Base-by-base conservation (phyloP, 2,797 vertebrate species). In the Oreochromis mossambicus region DNA sequence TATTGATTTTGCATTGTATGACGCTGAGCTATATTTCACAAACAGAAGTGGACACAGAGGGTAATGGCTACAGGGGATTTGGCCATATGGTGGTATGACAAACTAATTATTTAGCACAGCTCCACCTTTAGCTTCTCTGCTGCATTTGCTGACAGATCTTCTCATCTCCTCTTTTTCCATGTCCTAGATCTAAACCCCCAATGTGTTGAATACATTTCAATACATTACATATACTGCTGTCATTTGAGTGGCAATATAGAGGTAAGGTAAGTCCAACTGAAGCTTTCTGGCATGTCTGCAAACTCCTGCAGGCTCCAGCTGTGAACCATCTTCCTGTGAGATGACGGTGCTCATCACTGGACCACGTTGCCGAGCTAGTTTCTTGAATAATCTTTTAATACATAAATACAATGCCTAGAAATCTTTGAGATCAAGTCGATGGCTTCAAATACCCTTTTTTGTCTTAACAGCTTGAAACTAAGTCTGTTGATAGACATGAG, bases 1-100 rank as follows among this genome's bases (percentile, higher is more conserved):
- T 86, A 93, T 93, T 91, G 94, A 93, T 93, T 92, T 91, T 81
- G 82, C 76, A 89, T 89, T 84, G 89, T 77, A 84, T 82, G 88
- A 90, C 83, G 52, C 82, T 76, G 85, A 83, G 83, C 76, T 66
- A 24, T 77, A 56, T 76, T 84, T 88, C 79, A 84, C 78, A 50
- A 79, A 79, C 80, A 87, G 73, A 83, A 79, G 32, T 75, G 61
- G 81, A 82, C 76, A 36, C 70, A 50, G 78, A 48, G 43, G 78
- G 34, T 56, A 48, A 76, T 19, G 15, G 58, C 51, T 83, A 52
- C 81, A 63, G 48, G 78, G 63, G 61, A 81, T 46, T 17, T 34
- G 4, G n/a, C 56, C 82, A 61, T 66, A 81, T 58, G 19, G 46
- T 75, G 78, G 55, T 38, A 77, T 61, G 46, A 75, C 43, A 80